Conservation (phyloP, 2,797 vertebrate genomes). For the Enteromius mattozi region DNA sequence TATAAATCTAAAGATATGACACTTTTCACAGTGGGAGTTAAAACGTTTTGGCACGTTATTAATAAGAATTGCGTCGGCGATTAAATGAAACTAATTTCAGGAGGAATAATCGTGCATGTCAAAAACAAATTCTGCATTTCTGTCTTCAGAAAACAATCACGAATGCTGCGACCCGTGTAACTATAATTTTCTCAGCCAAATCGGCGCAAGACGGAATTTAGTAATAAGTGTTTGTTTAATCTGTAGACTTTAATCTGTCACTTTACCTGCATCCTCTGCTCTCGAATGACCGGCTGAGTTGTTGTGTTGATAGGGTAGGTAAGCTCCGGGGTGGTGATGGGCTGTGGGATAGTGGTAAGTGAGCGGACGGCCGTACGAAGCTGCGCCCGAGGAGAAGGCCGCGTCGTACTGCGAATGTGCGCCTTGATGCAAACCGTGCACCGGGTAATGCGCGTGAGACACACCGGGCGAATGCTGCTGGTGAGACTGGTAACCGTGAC, state of each 20-base stretch:
- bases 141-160: not conserved
- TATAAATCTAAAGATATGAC: not conserved
- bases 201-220: not conserved
- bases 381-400: constrained; percentile 72
- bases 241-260: too few relatives aligned
- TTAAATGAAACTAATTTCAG: not conserved
- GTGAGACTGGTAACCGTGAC: constrained; percentile 78
- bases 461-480: constrained; percentile 79
- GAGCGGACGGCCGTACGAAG: constrained; percentile 79
- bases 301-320: constrained; percentile 81
- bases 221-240: not conserved
- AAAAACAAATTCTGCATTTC: not conserved
- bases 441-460: constrained; percentile 79
- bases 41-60: not conserved
- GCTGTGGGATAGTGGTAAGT: constrained; percentile 80
- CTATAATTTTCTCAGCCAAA: not conserved
- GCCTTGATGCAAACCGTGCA: constrained; percentile 79
- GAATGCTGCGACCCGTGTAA: not conserved
- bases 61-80: not conserved
- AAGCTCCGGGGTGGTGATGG: constrained; percentile 76
- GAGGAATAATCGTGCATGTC: not conserved
- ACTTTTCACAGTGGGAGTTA: not conserved
- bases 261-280: constrained; percentile 82
- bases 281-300: constrained; percentile 73
- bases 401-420: constrained; percentile 79